A percentile compares a stretch with the other conserved stretches of the same genome.
phyloP scores from a whole-genome alignment of 2,888 invertebrate species.

The Hanleya hanleyi region DNA sequence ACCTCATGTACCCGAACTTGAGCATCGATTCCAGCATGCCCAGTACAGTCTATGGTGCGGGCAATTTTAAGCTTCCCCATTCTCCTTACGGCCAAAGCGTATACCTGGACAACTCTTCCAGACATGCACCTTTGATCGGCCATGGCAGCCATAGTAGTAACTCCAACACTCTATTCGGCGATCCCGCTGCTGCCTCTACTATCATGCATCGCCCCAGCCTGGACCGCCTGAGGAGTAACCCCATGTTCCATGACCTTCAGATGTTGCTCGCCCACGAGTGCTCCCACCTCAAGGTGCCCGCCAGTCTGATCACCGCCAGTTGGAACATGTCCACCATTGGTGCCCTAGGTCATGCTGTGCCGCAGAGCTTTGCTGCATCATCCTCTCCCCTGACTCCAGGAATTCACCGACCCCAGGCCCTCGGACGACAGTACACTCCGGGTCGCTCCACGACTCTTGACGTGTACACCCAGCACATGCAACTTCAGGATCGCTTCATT shows the following conservation, averaged over 20 bases:
- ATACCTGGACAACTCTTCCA: too few species aligned
- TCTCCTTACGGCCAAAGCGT: too few species aligned
- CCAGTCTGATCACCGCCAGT: slow-evolving; percentile 51
- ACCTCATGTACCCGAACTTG: neutral
- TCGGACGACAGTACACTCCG: slow-evolving; percentile 6
- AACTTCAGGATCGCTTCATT: slow-evolving; percentile 45
- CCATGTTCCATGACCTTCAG: slow-evolving; percentile 56
- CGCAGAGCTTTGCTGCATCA: neutral
- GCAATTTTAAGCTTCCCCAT: slow-evolving; percentile 36
- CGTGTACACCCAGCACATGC: slow-evolving; percentile 17
- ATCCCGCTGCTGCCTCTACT: neutral
- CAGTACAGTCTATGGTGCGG: slow-evolving; percentile 20
- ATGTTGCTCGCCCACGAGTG: slow-evolving; percentile 49
- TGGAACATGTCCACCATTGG: slow-evolving; percentile 38
- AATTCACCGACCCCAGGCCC: slow-evolving; percentile 16
- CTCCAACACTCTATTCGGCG: too few species aligned
- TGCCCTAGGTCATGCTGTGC: neutral
- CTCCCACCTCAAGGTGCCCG: slow-evolving; percentile 45
- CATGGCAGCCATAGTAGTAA: too few species aligned
- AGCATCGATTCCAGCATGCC: neutral
- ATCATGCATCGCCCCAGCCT: slow-evolving; percentile 28
- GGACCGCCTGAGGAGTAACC: slow-evolving; percentile 48
- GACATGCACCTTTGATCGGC: too few species aligned
- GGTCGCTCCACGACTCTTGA: slow-evolving; percentile 19
- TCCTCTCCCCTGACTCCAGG: neutral